Base-by-base conservation (phyloP, 1,140 invertebrate genomes). In the Pogonus chalceus region DNA sequence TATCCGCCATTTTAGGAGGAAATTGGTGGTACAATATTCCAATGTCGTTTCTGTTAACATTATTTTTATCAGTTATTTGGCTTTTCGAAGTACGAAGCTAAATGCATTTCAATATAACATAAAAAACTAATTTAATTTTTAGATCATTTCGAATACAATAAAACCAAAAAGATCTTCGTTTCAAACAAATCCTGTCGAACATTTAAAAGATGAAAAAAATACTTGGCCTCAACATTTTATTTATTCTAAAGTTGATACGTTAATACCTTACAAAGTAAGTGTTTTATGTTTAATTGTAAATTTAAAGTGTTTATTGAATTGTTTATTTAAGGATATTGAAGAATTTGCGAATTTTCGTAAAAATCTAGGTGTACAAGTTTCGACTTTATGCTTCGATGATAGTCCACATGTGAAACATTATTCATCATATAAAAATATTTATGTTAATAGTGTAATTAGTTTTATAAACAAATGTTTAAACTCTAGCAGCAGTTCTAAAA, bases 391-490 rank as follows among this genome's bases (percentile, higher is more conserved):
- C 23, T 87, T 83, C 64, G 79, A 82, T 24, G 76, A 81, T 60
- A 84, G 82, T 2, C 75, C 80, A 20, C 85, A 88, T 66, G 84
- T 87, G 0, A 81, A 83, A 58, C 84, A 87, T 60, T 78, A 78
- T 57, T 70, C 70, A 20, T 72, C 75, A 22, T 77, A 86, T 62
- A 74, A 74, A 18, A 76, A 82, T 23, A 73, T 76, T 31, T 87
- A 87, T 63, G 69, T 80, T 1, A 75, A 77, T 35, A 75, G 74
- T 23, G 78, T 83, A 7, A 79, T 72, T 58, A 73, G 67, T 46
- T 84, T 84, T 60, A 72, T 83, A 1, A 75, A 77, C 49, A 76
- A 76, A 58, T 82, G 80, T 59, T 60, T 82, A 7, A 68, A n/a
- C n/a, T n/a, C n/a, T n/a, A n/a, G n/a, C n/a, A n/a, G n/a, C n/a